Evolutionary conservation across 2,797 vertebrate species (phyloP).

Genomic region (Sus cebifrons): DNA sequence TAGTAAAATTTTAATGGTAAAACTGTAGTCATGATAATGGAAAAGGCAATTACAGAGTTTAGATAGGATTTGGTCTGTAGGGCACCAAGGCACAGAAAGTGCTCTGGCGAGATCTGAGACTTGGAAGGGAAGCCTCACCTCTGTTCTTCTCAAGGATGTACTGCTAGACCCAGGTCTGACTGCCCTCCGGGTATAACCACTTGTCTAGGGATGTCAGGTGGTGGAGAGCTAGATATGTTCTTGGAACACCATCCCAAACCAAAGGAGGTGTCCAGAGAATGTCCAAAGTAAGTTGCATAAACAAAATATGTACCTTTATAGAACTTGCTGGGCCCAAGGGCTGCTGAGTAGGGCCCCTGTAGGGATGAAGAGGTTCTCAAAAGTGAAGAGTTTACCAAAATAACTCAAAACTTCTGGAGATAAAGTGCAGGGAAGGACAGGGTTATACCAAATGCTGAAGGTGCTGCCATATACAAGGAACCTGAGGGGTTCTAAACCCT

Average conservation of each 20-base stretch:
- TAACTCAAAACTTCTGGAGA: slow-evolving; percentile 18
- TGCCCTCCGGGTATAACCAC: not conserved
- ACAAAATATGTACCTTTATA: not conserved
- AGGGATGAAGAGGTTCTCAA: not conserved
- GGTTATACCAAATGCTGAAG: not conserved
- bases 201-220: not conserved
- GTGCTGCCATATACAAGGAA: not conserved
- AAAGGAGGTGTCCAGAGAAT: not conserved
- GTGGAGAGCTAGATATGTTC: not conserved
- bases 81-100: not conserved
- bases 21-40: not conserved
- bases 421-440: not conserved
- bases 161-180: not conserved
- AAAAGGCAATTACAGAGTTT: not conserved
- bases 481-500: not conserved
- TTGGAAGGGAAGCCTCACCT: not conserved
- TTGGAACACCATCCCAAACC: not conserved
- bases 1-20: not conserved
- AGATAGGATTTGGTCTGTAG: not conserved
- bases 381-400: not conserved
- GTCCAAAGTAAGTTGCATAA: not conserved
- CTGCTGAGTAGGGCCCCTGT: not conserved
- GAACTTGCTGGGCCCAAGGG: not conserved
- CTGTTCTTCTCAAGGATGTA: not conserved
- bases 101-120: not conserved